Evolutionary conservation across 2,888 invertebrate species (phyloP).

Genomic region (Dorcus hopei): DNA sequence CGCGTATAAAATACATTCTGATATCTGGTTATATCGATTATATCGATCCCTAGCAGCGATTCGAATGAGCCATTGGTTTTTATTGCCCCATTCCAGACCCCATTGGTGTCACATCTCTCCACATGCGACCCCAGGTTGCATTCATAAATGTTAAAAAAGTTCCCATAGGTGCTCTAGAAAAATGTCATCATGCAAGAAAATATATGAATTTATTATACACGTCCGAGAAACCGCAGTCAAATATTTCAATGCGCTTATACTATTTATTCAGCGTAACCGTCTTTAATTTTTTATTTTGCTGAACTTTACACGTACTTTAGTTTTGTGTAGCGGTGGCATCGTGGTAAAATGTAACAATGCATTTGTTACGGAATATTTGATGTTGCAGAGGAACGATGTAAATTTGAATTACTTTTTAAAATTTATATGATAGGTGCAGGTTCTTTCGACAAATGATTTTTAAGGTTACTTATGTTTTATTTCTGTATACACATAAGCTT

Average conservation of each 20-base stretch:
- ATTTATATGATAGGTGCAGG: too few relatives aligned
- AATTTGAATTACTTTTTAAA: too few relatives aligned
- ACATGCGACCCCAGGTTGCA: constrained; percentile 43
- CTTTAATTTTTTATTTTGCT: too few relatives aligned
- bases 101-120: constrained; percentile 44
- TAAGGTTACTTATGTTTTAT: too few relatives aligned
- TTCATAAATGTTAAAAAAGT: constrained; percentile 43
- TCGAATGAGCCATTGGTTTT: constrained; percentile 49
- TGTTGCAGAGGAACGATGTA: too few relatives aligned
- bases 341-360: too few relatives aligned
- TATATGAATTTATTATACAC: background rate
- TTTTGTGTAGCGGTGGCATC: too few relatives aligned
- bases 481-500: too few relatives aligned
- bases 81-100: constrained; percentile 45
- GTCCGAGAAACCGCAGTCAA: background rate
- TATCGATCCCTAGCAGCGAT: constrained; percentile 42
- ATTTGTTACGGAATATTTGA: too few relatives aligned
- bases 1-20: constrained; percentile 45
- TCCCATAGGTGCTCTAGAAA: constrained; percentile 42
- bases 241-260: background rate
- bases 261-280: too few relatives aligned
- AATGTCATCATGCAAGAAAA: constrained; percentile 34
- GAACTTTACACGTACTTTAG: too few relatives aligned
- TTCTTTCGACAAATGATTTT: too few relatives aligned
- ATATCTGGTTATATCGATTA: constrained; percentile 45